Percentiles rank a stretch among this genome's conserved stretches.
phyloP scores from a whole-genome alignment of 2,888 invertebrate genomes.

The Salpingus planirostris region DNA sequence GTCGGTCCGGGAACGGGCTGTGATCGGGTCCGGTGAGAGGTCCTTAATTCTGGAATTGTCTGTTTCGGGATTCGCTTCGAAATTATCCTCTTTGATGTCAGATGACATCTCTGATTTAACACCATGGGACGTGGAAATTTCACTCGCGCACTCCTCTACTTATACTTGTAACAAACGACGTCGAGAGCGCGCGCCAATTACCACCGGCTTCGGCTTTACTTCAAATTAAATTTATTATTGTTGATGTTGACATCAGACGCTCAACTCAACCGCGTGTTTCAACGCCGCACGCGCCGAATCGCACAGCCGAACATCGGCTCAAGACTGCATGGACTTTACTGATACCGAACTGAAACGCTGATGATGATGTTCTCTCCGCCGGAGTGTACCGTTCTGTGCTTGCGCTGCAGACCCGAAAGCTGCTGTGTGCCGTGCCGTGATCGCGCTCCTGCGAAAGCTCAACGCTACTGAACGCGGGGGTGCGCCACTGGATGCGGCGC shows the following conservation, averaged over 20 bases:
- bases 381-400: too few relatives aligned
- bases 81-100: constrained; percentile 12
- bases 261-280: constrained; percentile 14
- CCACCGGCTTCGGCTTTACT: constrained; percentile 4
- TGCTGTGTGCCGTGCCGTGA: constrained; percentile 6
- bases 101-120: constrained; percentile 15
- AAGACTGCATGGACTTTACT: too few relatives aligned
- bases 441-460: constrained; percentile 27
- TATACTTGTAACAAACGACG: neutral
- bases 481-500: constrained; percentile 26
- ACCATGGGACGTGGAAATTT: constrained; percentile 10
- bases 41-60: neutral
- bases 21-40: neutral
- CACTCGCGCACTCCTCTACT: constrained; percentile 1
- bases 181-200: constrained; percentile 10
- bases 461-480: constrained; percentile 26
- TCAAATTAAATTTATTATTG: too few relatives aligned
- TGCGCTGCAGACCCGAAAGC: constrained; percentile 7
- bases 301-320: too few relatives aligned
- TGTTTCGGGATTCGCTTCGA: constrained; percentile 3
- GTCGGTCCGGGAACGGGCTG: too few relatives aligned
- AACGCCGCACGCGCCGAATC: constrained; percentile 15
- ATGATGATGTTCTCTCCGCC: too few relatives aligned
- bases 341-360: too few relatives aligned
- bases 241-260: constrained; percentile 16